phyloP scores from a whole-genome alignment of 2,797 vertebrate species.

The Chaunax sp. region DNA sequence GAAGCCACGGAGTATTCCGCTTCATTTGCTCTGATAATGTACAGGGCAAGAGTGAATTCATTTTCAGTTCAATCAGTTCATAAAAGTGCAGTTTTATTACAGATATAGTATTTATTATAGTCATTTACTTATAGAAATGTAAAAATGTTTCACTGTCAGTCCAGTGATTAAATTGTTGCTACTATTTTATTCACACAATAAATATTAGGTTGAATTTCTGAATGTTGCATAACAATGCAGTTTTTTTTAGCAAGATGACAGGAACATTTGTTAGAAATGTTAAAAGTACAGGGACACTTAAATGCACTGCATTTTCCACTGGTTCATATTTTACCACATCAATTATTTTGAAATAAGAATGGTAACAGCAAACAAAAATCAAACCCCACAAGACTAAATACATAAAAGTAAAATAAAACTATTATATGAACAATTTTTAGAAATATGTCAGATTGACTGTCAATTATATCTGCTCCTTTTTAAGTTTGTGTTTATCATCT shows the following conservation, averaged over 20 bases:
- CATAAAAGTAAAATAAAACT: conserved; percentile 5
- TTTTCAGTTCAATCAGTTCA: conserved; percentile 61
- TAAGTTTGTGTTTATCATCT: conserved; percentile 49
- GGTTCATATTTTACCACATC: conserved; percentile 61
- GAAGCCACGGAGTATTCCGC: conserved; percentile 71
- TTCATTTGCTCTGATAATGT: conserved; percentile 55
- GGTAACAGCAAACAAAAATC: conserved; percentile 13
- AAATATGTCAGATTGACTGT: conserved; percentile 47
- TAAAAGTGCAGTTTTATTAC: conserved; percentile 75
- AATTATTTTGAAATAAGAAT: conserved; percentile 57
- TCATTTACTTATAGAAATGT: conserved; percentile 40
- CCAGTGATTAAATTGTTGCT: conserved; percentile 22
- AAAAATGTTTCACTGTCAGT: conserved; percentile 42
- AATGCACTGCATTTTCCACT: conserved; percentile 65
- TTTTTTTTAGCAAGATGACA: conserved; percentile 29
- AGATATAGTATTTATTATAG: conserved; percentile 41
- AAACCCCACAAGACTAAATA: conserved; percentile 7
- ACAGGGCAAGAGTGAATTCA: conserved; percentile 45
- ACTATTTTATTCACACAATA: conserved; percentile 34
- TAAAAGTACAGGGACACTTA: conserved; percentile 41
- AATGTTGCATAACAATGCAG: conserved; percentile 29
- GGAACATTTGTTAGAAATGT: conserved; percentile 30
- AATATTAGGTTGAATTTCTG: conserved; percentile 31
- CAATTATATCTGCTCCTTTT: conserved; percentile 43
- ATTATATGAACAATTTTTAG: conserved; percentile 20